These are phyloP conservation scores for Echinometra lucunter DNA, from an alignment of 53 echinoderm and acorn worm genomes.

Conservation along the genomic window DNA sequence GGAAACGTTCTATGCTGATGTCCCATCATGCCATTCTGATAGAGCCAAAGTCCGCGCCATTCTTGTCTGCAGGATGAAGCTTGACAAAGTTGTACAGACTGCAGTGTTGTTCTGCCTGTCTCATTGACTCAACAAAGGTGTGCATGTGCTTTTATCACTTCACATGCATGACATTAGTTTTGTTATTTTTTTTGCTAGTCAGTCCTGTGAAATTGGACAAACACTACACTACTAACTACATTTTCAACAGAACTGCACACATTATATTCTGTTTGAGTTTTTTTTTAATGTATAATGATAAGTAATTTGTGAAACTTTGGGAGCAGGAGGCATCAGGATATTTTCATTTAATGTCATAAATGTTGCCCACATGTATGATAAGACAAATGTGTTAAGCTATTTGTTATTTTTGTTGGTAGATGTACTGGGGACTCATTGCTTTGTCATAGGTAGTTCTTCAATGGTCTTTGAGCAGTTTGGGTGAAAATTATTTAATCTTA, in stretches of 20 bases:
- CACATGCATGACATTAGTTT: not conserved
- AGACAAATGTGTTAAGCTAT: not conserved
- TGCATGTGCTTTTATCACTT: slow-evolving; percentile 30
- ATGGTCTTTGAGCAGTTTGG: too few species aligned
- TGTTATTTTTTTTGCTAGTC: not conserved
- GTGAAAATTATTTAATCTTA: too few species aligned
- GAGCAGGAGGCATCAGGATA: too few species aligned
- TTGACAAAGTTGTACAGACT: not conserved
- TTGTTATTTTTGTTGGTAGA: too few species aligned
- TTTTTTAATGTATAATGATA: too few species aligned
- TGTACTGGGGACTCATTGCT: too few species aligned
- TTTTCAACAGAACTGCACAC: not conserved
- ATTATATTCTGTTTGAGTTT: not conserved
- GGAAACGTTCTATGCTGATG: not conserved
- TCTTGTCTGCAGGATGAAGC: not conserved
- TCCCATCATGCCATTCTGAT: not conserved
- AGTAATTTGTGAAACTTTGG: too few species aligned
- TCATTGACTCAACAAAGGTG: not conserved
- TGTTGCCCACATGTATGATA: not conserved
- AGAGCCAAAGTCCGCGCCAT: not conserved
- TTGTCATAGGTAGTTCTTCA: too few species aligned
- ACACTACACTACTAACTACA: too few species aligned
- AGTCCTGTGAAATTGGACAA: not conserved
- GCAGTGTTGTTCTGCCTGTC: not conserved
- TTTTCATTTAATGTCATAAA: too few species aligned